phyloP scores from a whole-genome alignment of 2,113 vertebrate species.

The Chrysochloris asiatica region DNA sequence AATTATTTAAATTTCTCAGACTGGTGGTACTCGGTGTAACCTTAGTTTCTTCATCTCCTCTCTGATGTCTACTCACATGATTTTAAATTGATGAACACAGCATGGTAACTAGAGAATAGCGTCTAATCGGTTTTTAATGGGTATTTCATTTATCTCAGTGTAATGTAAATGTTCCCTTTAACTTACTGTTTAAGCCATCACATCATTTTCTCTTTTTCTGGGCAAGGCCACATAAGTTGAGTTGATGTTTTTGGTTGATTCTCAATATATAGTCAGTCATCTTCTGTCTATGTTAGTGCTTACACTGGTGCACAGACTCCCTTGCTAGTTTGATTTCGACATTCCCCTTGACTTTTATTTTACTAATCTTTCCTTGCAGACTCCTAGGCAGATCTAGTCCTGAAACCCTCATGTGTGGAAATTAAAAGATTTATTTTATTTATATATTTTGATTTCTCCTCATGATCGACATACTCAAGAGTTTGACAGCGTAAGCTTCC shows the following conservation, averaged over 20 bases:
- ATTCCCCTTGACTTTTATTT: conserved; percentile 46
- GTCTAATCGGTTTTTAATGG: no score
- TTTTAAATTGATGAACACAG: conserved; percentile 31
- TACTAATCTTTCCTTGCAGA: conserved; percentile 39
- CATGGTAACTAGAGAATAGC: not conserved
- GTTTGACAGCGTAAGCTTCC: conserved; percentile 14
- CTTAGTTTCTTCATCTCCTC: not conserved
- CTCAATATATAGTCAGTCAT: conserved; percentile 12
- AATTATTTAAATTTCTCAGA: conserved; percentile 6
- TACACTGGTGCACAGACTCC: not conserved
- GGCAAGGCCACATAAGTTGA: not conserved
- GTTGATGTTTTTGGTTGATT: conserved; percentile 24
- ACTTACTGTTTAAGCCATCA: not conserved
- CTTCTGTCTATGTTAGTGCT: conserved; percentile 1
- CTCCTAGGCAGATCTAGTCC: conserved; percentile 39
- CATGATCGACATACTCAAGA: not conserved
- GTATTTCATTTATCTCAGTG: not conserved
- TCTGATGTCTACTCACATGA: not conserved
- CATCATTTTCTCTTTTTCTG: not conserved
- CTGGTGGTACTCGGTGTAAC: not conserved
- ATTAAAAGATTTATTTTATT: no score
- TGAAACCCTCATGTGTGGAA: not conserved
- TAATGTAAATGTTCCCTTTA: conserved; percentile 24
- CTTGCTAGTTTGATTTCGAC: conserved; percentile 25
- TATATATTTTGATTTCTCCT: conserved; percentile 27